Evolutionary conservation across 2,113 vertebrate genomes (phyloP).

Genomic region (Orcinus orca): DNA sequence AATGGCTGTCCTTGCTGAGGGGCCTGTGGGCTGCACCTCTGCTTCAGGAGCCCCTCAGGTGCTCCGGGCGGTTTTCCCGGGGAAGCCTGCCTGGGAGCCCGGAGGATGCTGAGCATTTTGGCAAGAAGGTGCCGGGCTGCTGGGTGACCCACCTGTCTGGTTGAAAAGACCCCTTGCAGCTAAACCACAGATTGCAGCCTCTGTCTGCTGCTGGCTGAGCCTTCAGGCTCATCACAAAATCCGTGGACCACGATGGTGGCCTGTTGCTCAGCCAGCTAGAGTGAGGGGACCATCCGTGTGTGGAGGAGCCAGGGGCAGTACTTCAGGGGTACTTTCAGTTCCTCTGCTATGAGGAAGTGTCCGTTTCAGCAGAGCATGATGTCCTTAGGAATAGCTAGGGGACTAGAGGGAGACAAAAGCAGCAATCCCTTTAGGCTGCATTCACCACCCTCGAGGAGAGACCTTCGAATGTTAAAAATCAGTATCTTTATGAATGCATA

Average conservation of each 20-base stretch:
- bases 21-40: no score
- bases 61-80: background rate
- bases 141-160: background rate
- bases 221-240: background rate
- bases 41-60: background rate
- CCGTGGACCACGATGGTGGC: background rate
- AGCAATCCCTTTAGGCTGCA: background rate
- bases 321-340: background rate
- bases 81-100: background rate
- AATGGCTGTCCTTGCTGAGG: background rate
- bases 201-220: background rate
- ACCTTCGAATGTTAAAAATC: background rate
- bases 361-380: background rate
- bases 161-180: background rate
- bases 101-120: background rate
- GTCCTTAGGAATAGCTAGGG: background rate
- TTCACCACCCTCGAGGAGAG: background rate
- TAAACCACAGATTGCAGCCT: background rate
- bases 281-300: fast-evolving
- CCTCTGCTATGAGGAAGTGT: background rate
- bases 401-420: background rate
- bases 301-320: background rate
- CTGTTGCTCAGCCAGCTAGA: background rate
- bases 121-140: background rate
- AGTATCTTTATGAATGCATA: background rate